Conservation (phyloP, 2,888 invertebrate species). For the Epicampocera succincta region DNA sequence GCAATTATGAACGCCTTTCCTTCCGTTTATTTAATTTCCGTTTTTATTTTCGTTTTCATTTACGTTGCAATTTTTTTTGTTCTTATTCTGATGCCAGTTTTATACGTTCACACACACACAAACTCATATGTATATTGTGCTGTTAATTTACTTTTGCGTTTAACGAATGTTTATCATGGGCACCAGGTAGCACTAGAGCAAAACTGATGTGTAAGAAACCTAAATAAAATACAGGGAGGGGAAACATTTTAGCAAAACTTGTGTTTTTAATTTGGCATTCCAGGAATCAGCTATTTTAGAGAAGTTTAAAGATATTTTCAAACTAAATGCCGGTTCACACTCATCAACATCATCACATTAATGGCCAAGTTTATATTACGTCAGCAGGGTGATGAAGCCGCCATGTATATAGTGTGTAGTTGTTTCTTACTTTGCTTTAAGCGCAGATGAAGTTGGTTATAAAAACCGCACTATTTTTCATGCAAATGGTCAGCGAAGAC, state of each 20-base stretch:
- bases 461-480: too few relatives aligned
- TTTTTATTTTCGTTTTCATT: constrained; percentile 63
- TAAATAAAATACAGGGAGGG: background rate
- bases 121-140: background rate
- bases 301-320: too few relatives aligned
- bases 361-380: too few relatives aligned
- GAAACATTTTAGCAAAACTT: background rate
- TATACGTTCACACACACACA: background rate
- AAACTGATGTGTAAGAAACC: background rate
- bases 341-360: too few relatives aligned
- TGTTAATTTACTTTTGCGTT: constrained; percentile 59
- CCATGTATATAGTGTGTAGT: too few relatives aligned
- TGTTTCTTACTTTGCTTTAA: too few relatives aligned
- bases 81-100: background rate
- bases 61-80: constrained; percentile 23
- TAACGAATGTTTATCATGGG: constrained; percentile 32
- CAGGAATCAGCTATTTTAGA: too few relatives aligned
- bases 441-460: too few relatives aligned
- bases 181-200: constrained; percentile 9
- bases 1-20: constrained; percentile 72
- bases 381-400: too few relatives aligned
- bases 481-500: too few relatives aligned
- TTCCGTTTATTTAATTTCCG: constrained; percentile 70
- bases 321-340: too few relatives aligned
- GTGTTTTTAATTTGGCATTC: too few relatives aligned